Evolutionary conservation across 2,113 vertebrate genomes (phyloP).

Genomic region (Calypte anna): DNA sequence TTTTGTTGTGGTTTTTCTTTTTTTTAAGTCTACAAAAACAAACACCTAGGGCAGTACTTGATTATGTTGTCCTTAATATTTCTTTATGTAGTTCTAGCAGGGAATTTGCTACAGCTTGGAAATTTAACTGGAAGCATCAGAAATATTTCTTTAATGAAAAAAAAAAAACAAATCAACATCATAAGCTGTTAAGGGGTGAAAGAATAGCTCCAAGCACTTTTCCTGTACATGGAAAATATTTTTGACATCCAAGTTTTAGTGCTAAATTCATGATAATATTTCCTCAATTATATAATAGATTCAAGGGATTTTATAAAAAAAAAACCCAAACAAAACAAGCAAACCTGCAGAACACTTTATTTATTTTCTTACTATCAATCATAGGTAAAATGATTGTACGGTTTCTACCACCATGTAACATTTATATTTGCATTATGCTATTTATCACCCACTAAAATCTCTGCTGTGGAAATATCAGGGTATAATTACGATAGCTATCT

Average conservation of each 20-base stretch:
- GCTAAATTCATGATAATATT: neutral
- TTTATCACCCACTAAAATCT: conserved; percentile 30
- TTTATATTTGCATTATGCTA: conserved; percentile 14
- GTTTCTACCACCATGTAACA: neutral
- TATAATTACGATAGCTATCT: conserved; percentile 51
- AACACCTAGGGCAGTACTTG: neutral
- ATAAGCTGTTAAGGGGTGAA: neutral
- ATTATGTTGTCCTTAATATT: neutral
- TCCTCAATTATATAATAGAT: neutral
- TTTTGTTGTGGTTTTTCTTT: neutral
- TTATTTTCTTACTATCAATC: neutral
- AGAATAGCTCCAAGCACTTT: neutral
- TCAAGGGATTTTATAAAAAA: neutral
- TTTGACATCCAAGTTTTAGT: neutral
- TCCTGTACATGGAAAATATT: neutral
- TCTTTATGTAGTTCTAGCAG: neutral
- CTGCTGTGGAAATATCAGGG: conserved; percentile 17
- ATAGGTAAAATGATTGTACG: neutral
- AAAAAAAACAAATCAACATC: neutral
- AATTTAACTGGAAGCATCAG: neutral
- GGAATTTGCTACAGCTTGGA: neutral
- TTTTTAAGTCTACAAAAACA: neutral
- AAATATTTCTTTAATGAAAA: neutral
- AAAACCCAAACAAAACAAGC: neutral
- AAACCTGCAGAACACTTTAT: neutral